A percentile compares a stretch with the other conserved stretches of the same genome.
Conservation (phyloP, 2,113 vertebrate species). For the Nerophis lumbriciformis region DNA sequence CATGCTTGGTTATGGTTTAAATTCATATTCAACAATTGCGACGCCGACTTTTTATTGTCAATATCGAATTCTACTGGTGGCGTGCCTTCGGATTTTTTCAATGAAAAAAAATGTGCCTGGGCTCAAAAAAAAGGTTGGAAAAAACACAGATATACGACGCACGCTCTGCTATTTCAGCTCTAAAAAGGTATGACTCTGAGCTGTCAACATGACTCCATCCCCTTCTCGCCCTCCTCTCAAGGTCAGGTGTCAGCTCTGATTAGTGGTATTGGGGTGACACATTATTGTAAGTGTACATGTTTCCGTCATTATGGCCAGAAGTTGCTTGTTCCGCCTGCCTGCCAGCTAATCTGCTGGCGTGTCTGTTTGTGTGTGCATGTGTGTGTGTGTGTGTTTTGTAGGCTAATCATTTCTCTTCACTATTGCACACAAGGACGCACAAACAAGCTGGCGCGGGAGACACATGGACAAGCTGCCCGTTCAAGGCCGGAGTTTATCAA, state of each 20-base stretch:
- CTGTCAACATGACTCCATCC: conserved; percentile 48
- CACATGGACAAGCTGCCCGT: conserved; percentile 10
- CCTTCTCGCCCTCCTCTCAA: conserved; percentile 11
- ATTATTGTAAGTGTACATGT: conserved; percentile 42
- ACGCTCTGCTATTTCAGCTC: conserved; percentile 25
- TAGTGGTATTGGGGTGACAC: conserved; percentile 30
- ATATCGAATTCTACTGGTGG: no score
- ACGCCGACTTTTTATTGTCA: no score
- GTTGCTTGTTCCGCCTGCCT: conserved; percentile 40
- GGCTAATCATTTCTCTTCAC: conserved; percentile 27
- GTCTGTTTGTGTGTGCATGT: conserved; percentile 33
- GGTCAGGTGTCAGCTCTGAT: conserved; percentile 48
- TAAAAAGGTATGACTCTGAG: conserved; percentile 34
- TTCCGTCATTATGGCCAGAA: conserved; percentile 51
- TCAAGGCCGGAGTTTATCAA: conserved; percentile 48
- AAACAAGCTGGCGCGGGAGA: background rate
- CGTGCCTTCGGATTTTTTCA: no score
- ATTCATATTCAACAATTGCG: no score
- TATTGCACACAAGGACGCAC: conserved; percentile 20
- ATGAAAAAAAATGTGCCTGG: no score
- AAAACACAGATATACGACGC: background rate
- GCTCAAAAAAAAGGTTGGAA: no score
- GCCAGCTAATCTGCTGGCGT: conserved; percentile 27
- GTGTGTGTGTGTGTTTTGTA: conserved; percentile 4
- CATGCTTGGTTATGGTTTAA: no score